These are phyloP conservation scores for Pungitius pungitius DNA, from an alignment of 2,113 vertebrate genomes.

Conservation along the genomic window DNA sequence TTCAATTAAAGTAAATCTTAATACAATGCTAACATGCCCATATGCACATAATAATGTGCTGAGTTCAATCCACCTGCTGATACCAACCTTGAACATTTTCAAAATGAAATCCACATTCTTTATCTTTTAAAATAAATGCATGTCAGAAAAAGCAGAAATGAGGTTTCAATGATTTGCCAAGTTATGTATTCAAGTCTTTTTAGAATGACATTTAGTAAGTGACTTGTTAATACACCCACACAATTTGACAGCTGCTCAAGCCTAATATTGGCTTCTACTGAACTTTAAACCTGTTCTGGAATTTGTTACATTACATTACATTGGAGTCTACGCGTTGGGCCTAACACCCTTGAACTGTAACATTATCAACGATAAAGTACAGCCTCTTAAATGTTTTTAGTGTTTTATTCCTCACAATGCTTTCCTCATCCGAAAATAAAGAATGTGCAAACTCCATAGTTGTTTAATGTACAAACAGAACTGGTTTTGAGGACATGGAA, in stretches of 20 bases:
- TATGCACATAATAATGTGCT: not conserved
- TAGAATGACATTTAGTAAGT: not conserved
- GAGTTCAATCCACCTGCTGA: not conserved
- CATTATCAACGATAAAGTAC: no score
- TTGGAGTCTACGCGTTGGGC: not conserved
- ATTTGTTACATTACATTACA: not conserved
- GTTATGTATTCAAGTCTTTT: not conserved
- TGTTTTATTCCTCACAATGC: not conserved
- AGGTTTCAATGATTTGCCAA: not conserved
- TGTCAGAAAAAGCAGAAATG: not conserved
- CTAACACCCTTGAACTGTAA: no score
- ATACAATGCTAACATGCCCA: not conserved
- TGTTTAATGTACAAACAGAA: constrained; percentile 5
- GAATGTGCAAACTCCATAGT: not conserved
- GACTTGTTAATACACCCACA: not conserved
- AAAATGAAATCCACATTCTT: not conserved
- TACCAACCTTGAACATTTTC: not conserved
- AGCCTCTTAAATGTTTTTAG: constrained; percentile 11
- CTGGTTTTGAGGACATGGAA: constrained; percentile 54
- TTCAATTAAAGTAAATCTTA: not conserved
- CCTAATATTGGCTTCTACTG: not conserved
- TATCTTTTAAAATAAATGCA: not conserved
- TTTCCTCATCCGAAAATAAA: constrained; percentile 3
- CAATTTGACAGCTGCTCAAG: not conserved
- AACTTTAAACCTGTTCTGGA: not conserved